Evolutionary conservation across 2,113 vertebrate genomes (phyloP).

Genomic region (Coturnix japonica): DNA sequence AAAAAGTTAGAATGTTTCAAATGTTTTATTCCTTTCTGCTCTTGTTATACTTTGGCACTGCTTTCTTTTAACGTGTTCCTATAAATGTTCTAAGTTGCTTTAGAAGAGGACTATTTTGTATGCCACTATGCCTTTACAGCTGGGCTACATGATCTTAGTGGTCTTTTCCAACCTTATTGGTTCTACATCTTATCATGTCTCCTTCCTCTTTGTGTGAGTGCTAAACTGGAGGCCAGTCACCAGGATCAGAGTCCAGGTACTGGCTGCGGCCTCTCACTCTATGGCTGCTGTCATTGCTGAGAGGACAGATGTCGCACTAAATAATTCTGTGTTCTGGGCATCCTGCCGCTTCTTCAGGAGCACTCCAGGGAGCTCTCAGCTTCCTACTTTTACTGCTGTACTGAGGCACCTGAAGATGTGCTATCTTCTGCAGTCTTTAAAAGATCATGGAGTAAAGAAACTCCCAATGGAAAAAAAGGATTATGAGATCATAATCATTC

Average conservation of each 20-base stretch:
- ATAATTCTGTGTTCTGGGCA: not conserved
- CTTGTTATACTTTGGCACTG: not conserved
- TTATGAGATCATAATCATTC: not conserved
- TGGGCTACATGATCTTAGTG: no score
- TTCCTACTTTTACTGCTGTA: not conserved
- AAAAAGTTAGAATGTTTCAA: not conserved
- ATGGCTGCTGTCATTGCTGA: not conserved
- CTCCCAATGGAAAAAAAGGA: not conserved
- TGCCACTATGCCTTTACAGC: no score
- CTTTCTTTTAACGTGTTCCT: not conserved
- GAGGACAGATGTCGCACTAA: not conserved
- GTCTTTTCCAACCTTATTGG: no score
- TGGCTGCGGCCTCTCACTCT: not conserved
- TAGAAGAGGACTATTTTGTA: no score
- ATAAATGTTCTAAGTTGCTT: not conserved
- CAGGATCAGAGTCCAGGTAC: not conserved
- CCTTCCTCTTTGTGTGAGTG: not conserved
- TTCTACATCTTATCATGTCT: no score
- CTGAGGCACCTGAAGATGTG: not conserved
- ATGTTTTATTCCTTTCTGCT: not conserved
- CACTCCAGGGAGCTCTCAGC: not conserved
- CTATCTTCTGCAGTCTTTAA: not conserved
- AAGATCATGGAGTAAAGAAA: not conserved
- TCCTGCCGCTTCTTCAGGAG: not conserved
- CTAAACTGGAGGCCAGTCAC: not conserved